A percentile compares a stretch with the other conserved stretches of the same genome.
Conservation (phyloP, 2,888 invertebrate species). For the Thecophora atra region DNA sequence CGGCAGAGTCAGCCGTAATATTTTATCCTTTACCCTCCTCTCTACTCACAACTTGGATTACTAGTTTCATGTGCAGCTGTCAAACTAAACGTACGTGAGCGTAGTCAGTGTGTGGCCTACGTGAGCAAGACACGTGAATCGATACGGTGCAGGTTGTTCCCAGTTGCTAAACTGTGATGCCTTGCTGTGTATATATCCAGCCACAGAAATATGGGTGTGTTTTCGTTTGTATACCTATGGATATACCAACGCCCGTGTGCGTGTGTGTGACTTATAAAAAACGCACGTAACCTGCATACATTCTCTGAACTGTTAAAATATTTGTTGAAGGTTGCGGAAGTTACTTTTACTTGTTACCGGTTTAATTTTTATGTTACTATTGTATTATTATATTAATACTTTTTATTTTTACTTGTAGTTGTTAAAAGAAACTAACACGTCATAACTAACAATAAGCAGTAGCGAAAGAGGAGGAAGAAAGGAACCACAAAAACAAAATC, state of each 20-base stretch:
- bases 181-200: no score
- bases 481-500: no score
- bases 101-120: conserved; percentile 23
- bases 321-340: background rate
- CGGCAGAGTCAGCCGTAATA: no score
- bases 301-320: background rate
- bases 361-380: background rate
- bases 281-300: background rate
- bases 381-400: background rate
- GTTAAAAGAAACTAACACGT: no score
- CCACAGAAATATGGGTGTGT: background rate
- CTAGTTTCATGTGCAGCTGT: background rate
- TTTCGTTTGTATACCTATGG: no score
- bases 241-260: no score
- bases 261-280: background rate
- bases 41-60: no score
- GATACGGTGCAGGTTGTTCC: conserved; percentile 15
- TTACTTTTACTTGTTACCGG: background rate
- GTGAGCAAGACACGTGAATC: conserved; percentile 31
- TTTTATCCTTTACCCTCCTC: no score
- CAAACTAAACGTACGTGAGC: conserved; percentile 1
- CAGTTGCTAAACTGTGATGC: background rate
- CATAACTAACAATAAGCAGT: no score
- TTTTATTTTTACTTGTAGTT: no score
- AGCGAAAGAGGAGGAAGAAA: no score